Percentiles rank a stretch among this genome's conserved stretches.
These are phyloP conservation scores for Atrina japonica DNA, from an alignment of 2,888 invertebrate genomes.

Conservation along the genomic window DNA sequence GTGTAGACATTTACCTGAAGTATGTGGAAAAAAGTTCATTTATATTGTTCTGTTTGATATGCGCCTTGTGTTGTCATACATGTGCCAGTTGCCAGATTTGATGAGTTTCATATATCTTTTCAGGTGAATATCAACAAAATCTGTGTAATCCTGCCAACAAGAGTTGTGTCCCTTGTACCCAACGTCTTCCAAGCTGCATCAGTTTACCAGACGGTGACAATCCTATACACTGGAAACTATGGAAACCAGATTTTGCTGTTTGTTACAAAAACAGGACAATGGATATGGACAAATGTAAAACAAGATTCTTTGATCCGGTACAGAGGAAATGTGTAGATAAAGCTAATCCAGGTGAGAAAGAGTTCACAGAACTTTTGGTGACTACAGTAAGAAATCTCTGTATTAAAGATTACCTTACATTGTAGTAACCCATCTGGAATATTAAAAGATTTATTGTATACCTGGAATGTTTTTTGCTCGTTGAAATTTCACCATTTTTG, in stretches of 20 bases:
- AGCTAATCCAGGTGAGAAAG: conserved; percentile 5
- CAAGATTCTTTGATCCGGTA: conserved; percentile 38
- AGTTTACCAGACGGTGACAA: conserved; percentile 43
- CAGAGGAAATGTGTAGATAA: conserved; percentile 26
- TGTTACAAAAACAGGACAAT: conserved; percentile 43
- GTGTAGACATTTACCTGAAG: too few relatives aligned
- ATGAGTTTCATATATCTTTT: too few relatives aligned
- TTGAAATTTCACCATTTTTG: too few relatives aligned
- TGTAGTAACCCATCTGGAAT: too few relatives aligned
- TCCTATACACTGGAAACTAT: conserved; percentile 31
- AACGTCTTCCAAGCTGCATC: conserved; percentile 40
- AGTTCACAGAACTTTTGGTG: too few relatives aligned
- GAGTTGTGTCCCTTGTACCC: conserved; percentile 32
- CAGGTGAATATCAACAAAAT: conserved; percentile 44
- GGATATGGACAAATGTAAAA: conserved; percentile 34
- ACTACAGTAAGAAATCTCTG: too few relatives aligned
- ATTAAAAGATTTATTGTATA: too few relatives aligned
- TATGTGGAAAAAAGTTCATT: too few relatives aligned
- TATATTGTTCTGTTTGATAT: not conserved
- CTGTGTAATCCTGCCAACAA: conserved; percentile 28
- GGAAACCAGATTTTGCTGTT: conserved; percentile 36
- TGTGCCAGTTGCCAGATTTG: not conserved
- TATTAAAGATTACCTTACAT: too few relatives aligned
- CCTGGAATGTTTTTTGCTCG: too few relatives aligned
- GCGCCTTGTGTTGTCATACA: not conserved